Base-by-base conservation (phyloP, 2,113 vertebrate genomes). In the Lamprotornis superbus region DNA sequence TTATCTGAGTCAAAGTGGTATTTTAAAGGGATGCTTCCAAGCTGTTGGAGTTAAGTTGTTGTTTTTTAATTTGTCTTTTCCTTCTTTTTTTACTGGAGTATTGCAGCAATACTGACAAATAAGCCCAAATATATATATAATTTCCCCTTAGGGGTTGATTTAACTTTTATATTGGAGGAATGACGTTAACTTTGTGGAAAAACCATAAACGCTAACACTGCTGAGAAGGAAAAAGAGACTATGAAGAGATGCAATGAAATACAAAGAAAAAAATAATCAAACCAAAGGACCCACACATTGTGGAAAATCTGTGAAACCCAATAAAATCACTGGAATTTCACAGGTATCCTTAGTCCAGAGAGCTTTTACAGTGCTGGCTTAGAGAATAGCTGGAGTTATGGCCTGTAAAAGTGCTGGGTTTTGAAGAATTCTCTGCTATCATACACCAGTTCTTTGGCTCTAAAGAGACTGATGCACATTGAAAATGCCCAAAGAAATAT, bases 71-170 rank as follows among this genome's bases (percentile, higher is more conserved):
- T 49, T 21, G 4, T 4, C 10, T 39, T 20, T 8, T 31, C 35
- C n/a, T 7, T 19, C 6, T 60, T 77, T 22, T 22, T 65, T 53
- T 50, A 42, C 9, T n/a, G 8, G 2, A 39, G 5, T 63, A 35
- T 15, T 91, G 68, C 81, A 40, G 5, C 8, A 70, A 87, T 25
- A 61, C 23, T 46, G 22, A 59, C 18, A 78, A 83, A 57, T 25
- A 53, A 53, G 1, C 40, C 4, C 8, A 68, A 57, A 20, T 31
- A 40, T 4, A 23, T 6, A 14, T 13, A 24, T 8, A 27, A 27
- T 50, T 27, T 5, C 4, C 1, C 20, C 3, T 49, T 63, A 2
- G 2, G 1, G 1, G 1, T 53, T 75, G 4, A 11, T 91, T 91
- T 60, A 82, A 55, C 44, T 67, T 91, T 79, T 71, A 23, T 47